Conservation (phyloP, 92 coral and sea anemone genomes). For the Epizoanthus illoricatus region DNA sequence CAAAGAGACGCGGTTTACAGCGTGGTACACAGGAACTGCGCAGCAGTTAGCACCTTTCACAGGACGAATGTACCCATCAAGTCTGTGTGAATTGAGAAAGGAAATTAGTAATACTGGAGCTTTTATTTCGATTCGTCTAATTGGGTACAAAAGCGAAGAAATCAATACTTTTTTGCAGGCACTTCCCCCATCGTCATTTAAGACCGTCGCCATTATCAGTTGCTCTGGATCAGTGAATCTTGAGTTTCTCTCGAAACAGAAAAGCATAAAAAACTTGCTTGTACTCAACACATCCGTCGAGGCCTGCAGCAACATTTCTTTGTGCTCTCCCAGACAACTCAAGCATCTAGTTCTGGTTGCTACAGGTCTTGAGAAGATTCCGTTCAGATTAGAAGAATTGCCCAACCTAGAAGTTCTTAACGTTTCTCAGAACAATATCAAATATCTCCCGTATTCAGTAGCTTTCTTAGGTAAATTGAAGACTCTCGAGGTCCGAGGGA, state of each 20-base stretch:
- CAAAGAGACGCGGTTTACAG: neutral
- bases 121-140: neutral
- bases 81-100: neutral
- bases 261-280: conserved; percentile 31
- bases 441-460: neutral
- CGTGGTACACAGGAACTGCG: neutral
- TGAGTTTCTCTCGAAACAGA: neutral
- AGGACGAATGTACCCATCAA: neutral
- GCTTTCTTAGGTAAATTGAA: neutral
- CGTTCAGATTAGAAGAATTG: neutral
- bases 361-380: neutral
- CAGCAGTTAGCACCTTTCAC: neutral
- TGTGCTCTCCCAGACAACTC: neutral
- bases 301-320: neutral
- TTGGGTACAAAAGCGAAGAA: neutral
- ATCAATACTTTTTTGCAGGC: neutral
- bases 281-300: conserved; percentile 31
- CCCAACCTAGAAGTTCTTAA: conserved; percentile 8
- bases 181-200: neutral
- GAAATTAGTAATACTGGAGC: neutral
- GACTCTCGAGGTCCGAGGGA: neutral
- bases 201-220: conserved; percentile 23
- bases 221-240: conserved; percentile 31
- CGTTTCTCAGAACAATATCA: neutral
- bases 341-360: conserved; percentile 24